phyloP scores from a whole-genome alignment of 2,888 invertebrate species.

The Seladonia tumulorum region DNA sequence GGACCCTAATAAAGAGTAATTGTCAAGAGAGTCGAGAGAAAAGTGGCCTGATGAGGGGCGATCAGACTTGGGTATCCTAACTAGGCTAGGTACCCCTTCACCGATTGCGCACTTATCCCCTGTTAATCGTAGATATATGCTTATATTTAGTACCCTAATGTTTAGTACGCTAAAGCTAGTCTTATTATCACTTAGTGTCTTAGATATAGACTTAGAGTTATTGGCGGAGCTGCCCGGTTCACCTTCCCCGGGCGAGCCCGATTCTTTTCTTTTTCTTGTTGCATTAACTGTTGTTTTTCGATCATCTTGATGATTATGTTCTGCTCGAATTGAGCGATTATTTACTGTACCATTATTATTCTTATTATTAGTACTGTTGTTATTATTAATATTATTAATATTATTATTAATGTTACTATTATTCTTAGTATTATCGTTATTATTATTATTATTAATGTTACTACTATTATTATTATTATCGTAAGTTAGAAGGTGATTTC shows the following conservation, averaged over 20 bases:
- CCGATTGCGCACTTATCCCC: constrained; percentile 79
- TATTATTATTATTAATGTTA: constrained; percentile 82
- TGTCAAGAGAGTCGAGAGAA: constrained; percentile 82
- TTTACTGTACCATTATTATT: constrained; percentile 75
- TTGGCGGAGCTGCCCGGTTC: constrained; percentile 83
- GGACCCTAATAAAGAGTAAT: constrained; percentile 83
- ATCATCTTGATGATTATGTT: constrained; percentile 84
- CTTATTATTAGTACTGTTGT: constrained; percentile 81
- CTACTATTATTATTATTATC: constrained; percentile 82
- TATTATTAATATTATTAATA: constrained; percentile 82
- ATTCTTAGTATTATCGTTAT: constrained; percentile 79
- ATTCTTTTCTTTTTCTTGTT: constrained; percentile 69
- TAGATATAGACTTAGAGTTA: constrained; percentile 84
- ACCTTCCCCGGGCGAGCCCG: constrained; percentile 78
- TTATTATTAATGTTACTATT: constrained; percentile 82
- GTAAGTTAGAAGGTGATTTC: constrained; percentile 83
- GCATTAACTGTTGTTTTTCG: constrained; percentile 75
- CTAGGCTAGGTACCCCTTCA: constrained; percentile 84
- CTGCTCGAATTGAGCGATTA: constrained; percentile 82
- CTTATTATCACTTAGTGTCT: constrained; percentile 85
- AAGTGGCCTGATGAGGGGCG: constrained; percentile 82
- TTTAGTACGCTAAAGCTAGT: constrained; percentile 84
- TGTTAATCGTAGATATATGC: constrained; percentile 81
- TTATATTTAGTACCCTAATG: constrained; percentile 84
- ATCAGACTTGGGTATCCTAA: constrained; percentile 85